phyloP scores from a whole-genome alignment of 2,797 vertebrate genomes.

The Fistularia commersonii region DNA sequence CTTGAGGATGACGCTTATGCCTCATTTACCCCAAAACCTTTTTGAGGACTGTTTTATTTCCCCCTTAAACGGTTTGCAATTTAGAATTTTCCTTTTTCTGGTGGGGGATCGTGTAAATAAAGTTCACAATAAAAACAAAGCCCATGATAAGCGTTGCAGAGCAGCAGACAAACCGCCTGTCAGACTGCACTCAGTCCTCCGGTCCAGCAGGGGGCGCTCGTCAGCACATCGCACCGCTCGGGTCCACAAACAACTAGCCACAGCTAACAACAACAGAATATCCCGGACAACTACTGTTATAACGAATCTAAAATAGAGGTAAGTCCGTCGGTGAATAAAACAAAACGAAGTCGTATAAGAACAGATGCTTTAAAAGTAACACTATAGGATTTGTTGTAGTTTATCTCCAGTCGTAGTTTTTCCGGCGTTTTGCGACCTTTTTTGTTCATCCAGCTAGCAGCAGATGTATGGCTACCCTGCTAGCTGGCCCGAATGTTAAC shows the following conservation, averaged over 20 bases:
- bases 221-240: accelerated
- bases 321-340: slow-evolving; percentile 16
- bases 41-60: too few species aligned
- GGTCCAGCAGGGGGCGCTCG: slow-evolving; percentile 33
- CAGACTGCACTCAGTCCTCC: too few species aligned
- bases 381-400: accelerated
- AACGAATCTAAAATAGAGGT: slow-evolving; percentile 47
- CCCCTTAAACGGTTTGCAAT: too few species aligned
- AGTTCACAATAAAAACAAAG: too few species aligned
- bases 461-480: slow-evolving; percentile 33
- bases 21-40: too few species aligned
- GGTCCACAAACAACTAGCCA: slow-evolving; percentile 32
- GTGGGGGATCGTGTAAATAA: too few species aligned
- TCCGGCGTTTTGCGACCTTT: slow-evolving; percentile 24
- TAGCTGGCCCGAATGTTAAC: slow-evolving; percentile 10
- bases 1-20: too few species aligned
- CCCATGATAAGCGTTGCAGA: too few species aligned
- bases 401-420: background rate
- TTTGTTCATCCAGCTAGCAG: slow-evolving; percentile 41
- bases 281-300: slow-evolving; percentile 39
- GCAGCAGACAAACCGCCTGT: too few species aligned
- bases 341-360: accelerated
- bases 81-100: too few species aligned
- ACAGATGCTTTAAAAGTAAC: background rate
- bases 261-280: slow-evolving; percentile 69